Base-by-base conservation (phyloP, 1,140 invertebrate species). In the Drosophila punjabiensis region DNA sequence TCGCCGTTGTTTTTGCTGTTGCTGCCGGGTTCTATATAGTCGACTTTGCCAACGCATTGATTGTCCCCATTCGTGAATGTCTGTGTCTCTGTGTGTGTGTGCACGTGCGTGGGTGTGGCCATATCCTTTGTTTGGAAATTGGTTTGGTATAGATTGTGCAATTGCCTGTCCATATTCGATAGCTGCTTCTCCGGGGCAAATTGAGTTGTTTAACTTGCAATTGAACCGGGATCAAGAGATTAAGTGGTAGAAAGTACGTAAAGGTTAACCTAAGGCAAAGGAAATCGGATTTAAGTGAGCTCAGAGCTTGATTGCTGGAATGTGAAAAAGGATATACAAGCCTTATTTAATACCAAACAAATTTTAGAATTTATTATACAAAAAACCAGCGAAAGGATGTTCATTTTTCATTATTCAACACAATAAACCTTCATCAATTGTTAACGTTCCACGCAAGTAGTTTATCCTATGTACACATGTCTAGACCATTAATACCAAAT, bases 171-270 rank as follows among this genome's bases (percentile, higher is more conserved):
- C 61, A 68, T 84, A 62, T 69, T 63, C 70, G 50, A 82, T 75
- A 52, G 59, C 45, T 53, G 59, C 45, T 53, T n/a, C 69, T 61
- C 50, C 52, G 32, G 64, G 76, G 48, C 47, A 79, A 88, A 84
- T 89, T 88, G 74, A 89, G 84, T 88, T 87, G 85, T 75, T 87
- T 83, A 84, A 69, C 68, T 75, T 78, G 81, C 81, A 84, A 88
- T 89, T 76, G 85, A 89, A 66, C 50, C 52, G 50, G 52, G 58
- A 45, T 30, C 52, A 33, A 60, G 55, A 47, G 58, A 78, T 62
- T 73, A 61, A 69, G 48, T 75, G 16, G 24, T 33, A 5, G 30
- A 45, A 24, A 48, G 47, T 56, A 39, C 28, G 35, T n/a, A 16
- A 13, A 63, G n/a, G 20, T 48, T 6, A 64, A 32, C 16, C 39